Conservation (phyloP, 2,888 invertebrate species). For the Teleogryllus oceanicus region DNA sequence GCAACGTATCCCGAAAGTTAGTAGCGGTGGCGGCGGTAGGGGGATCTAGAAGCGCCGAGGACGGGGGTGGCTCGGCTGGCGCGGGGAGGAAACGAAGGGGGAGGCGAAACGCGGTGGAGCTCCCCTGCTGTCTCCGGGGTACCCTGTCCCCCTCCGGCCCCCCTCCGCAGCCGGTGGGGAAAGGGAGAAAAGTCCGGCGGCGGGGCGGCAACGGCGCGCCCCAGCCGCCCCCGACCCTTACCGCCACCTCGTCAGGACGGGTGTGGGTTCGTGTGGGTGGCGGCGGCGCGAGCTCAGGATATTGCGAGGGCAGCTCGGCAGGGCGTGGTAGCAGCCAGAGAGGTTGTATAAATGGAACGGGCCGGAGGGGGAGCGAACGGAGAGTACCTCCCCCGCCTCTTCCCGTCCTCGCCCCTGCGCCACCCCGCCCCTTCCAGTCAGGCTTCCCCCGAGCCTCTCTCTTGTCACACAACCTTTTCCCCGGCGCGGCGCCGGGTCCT, state of each 20-base stretch:
- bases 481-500: background rate
- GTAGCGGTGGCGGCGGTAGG: constrained; percentile 3
- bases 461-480: constrained; percentile 18
- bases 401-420: too few relatives aligned
- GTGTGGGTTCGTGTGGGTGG: background rate
- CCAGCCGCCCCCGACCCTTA: background rate
- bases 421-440: background rate
- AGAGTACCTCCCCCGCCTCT: background rate
- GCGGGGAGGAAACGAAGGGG: background rate
- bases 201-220: background rate
- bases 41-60: background rate
- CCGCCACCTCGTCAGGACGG: background rate
- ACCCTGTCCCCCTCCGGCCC: background rate
- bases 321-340: constrained; percentile 7
- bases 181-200: background rate
- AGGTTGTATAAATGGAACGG: constrained; percentile 1
- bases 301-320: constrained; percentile 9
- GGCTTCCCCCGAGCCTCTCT: background rate
- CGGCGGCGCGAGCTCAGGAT: background rate
- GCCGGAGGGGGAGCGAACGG: background rate
- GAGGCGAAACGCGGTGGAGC: background rate
- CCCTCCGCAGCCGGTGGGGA: background rate
- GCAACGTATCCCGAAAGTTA: constrained; percentile 18
- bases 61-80: background rate
- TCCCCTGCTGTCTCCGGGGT: constrained; percentile 7